phyloP scores from a whole-genome alignment of 2,797 vertebrate species.

The Mormyrops boulengeri region DNA sequence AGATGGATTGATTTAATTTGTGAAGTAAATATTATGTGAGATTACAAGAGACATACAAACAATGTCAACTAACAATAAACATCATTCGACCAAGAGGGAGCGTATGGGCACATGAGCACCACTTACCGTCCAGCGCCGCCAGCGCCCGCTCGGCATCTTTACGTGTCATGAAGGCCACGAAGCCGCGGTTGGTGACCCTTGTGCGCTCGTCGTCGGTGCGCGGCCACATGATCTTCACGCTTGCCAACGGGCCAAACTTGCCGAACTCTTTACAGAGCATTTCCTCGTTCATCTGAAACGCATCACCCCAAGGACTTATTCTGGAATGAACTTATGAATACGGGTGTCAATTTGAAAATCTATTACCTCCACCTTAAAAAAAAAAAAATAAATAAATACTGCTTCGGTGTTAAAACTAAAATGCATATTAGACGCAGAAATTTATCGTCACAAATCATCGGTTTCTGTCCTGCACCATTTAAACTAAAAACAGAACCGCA shows the following conservation, averaged over 20 bases:
- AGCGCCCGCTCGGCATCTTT: conserved; percentile 71
- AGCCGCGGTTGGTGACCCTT: conserved; percentile 68
- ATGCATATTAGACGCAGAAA: neutral
- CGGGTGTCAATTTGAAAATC: neutral
- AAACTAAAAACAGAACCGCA: neutral
- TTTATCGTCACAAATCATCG: neutral
- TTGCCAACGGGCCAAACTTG: conserved; percentile 72
- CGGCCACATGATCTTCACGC: conserved; percentile 79
- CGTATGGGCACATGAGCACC: neutral
- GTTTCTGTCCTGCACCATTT: neutral
- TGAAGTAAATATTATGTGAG: neutral
- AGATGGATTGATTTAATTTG: neutral
- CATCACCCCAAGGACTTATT: neutral
- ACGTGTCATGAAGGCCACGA: conserved; percentile 74
- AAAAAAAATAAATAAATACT: neutral
- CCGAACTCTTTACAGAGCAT: conserved; percentile 76
- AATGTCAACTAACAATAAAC: neutral
- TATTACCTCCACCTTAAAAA: too few relatives aligned
- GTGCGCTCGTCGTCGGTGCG: conserved; percentile 70
- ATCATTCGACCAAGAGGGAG: neutral
- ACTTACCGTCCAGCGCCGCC: conserved; percentile 65
- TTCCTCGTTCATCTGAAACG: conserved; percentile 70
- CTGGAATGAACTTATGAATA: neutral
- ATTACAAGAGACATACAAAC: neutral
- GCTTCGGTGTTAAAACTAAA: neutral